Evolutionary conservation across 2,888 invertebrate species (phyloP), one percentile per base, ranked within the genome.

Genomic region (Lasioglossum oenotherae): DNA sequence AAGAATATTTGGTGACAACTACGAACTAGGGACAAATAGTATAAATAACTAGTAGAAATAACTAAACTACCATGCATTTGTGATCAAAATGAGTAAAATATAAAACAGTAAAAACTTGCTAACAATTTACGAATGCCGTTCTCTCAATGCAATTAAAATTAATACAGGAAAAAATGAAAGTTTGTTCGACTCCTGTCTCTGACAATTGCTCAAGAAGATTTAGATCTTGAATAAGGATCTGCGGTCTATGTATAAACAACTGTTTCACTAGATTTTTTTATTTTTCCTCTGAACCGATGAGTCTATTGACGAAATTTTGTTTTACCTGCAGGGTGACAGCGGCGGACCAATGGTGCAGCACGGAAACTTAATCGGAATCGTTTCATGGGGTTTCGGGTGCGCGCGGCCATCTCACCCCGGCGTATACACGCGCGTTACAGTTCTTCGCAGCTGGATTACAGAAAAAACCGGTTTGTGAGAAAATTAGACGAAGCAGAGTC

Each of bases 371-470:
- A 91, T 96, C 16, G 96, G 96, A n/a, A 94, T 96, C 38, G 96
- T 96, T 0, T 96, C 96, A 8, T 96, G 96, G 95, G 96, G 96
- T 2, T 96, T 96, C 92, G 96, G 95, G 1, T 96, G 96, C 85
- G 96, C 96, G 0, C 93, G 95, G 14, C 89, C 92, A 0, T 85
- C 90, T 16, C 96, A 96, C 83, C 96, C 96, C 1, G 96, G 96
- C 38, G 96, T 96, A 0, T 96, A 96, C 80, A 96, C 96, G 0
- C 95, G 96, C 84, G 95, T 96, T 0, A 81, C 93, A 38, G 87
- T 89, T 3, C 85, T 94, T 41, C 92, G 92, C 38, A 76, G 83
- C 71, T 92, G 92, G 93, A 92, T 93, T 83, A 89, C 81, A 57
- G 87, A 90, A 69, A 91, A 86, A 71, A 84, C 83, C 12, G 87